Evolutionary conservation across 2,113 vertebrate genomes (phyloP).

Genomic region (Seriola aureovittata): DNA sequence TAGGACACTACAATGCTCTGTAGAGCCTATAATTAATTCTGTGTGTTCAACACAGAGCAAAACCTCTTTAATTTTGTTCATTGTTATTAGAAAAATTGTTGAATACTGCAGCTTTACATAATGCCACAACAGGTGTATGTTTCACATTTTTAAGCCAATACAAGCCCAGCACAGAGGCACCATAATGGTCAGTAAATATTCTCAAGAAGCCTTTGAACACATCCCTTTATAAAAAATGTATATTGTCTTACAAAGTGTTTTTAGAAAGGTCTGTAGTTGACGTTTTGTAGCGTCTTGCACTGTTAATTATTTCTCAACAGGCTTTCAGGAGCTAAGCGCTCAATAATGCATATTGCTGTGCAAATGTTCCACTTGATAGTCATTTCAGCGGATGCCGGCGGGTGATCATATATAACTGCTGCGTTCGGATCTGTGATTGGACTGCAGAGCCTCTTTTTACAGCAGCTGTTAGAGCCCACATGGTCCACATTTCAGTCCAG

Average conservation of each 20-base stretch:
- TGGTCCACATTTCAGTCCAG: not conserved
- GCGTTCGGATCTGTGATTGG: slow-evolving; percentile 26
- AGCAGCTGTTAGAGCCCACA: slow-evolving; percentile 14
- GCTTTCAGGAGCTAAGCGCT: slow-evolving; percentile 27
- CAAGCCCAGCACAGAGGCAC: not conserved
- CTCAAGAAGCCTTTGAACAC: slow-evolving; percentile 7
- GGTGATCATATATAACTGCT: slow-evolving; percentile 18
- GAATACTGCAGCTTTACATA: not conserved
- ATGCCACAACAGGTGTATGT: too few species aligned
- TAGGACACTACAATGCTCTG: not conserved
- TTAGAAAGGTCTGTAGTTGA: not conserved
- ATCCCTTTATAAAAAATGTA: slow-evolving; percentile 25
- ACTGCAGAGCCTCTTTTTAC: not conserved
- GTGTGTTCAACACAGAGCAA: not conserved
- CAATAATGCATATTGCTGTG: slow-evolving; percentile 15
- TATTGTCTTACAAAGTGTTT: not conserved
- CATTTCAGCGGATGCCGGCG: slow-evolving; percentile 20
- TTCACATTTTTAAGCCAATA: not conserved
- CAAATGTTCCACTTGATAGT: slow-evolving; percentile 30
- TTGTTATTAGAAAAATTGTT: not conserved
- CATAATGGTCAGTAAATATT: not conserved
- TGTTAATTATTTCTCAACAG: slow-evolving; percentile 41
- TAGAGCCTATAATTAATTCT: not conserved
- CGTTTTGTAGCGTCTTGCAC: slow-evolving; percentile 10
- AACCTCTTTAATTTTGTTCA: not conserved